Evolutionary conservation across 2,113 vertebrate genomes (phyloP).

Genomic region (Brachypteracias leptosomus): DNA sequence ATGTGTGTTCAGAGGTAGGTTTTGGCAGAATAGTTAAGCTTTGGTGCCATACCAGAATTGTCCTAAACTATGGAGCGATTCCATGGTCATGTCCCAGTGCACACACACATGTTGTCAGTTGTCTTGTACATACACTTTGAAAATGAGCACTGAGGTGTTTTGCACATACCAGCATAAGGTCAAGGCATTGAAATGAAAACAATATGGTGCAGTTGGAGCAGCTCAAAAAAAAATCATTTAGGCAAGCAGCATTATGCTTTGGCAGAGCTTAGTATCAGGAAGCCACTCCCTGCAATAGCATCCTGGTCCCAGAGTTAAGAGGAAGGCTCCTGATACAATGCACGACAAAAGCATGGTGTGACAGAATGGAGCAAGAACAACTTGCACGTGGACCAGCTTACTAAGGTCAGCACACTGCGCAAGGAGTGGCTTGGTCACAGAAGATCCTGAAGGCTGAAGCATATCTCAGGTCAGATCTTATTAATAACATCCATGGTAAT

Average conservation of each 20-base stretch:
- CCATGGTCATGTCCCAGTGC: not conserved
- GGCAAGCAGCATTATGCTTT: not conserved
- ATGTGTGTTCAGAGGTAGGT: not conserved
- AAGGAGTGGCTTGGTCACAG: not conserved
- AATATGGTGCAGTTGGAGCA: not conserved
- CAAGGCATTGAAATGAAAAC: not conserved
- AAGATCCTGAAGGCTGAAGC: not conserved
- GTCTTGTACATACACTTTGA: not conserved
- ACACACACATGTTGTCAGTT: not conserved
- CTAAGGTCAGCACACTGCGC: not conserved
- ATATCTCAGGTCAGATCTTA: not conserved
- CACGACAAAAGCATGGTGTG: not conserved
- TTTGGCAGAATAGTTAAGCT: not conserved
- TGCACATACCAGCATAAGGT: not conserved
- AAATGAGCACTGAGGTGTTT: not conserved
- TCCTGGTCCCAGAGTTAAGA: not conserved
- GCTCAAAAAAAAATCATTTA: not conserved
- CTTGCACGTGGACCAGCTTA: fast-evolving
- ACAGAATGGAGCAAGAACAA: not conserved
- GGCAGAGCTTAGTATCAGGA: not conserved
- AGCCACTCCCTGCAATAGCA: not conserved
- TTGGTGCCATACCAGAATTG: not conserved
- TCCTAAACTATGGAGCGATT: not conserved
- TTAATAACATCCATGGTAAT: not conserved
- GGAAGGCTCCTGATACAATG: not conserved